Evolutionary conservation across 1,140 invertebrate genomes (phyloP).

Genomic region (Branchinecta lindahli): DNA sequence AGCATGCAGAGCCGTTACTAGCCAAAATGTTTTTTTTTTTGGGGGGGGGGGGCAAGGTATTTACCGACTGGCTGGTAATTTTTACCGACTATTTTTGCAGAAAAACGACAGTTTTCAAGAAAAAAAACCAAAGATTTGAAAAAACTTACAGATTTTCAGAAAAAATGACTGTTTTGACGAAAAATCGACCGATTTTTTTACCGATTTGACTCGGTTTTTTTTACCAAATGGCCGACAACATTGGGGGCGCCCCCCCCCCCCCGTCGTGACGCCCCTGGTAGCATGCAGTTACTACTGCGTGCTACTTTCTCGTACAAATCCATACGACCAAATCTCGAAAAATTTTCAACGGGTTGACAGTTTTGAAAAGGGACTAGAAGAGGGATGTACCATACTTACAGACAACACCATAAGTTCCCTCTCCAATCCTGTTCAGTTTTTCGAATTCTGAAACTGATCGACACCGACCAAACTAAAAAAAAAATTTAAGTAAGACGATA

Average conservation of each 20-base stretch:
- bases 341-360: background rate
- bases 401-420: constrained; percentile 95
- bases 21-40: too few relatives aligned
- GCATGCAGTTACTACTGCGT: background rate
- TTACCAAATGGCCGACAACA: background rate
- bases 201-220: background rate
- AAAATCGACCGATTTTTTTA: too few relatives aligned
- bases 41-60: too few relatives aligned
- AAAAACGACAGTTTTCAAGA: too few relatives aligned
- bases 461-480: constrained; percentile 66
- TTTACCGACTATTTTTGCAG: too few relatives aligned
- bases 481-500: constrained; percentile 22
- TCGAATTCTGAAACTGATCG: constrained; percentile 90
- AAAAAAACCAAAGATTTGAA: too few relatives aligned
- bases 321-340: background rate
- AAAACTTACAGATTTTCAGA: too few relatives aligned
- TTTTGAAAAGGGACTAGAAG: constrained; percentile 15
- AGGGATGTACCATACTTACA: constrained; percentile 47
- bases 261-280: background rate
- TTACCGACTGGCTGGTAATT: too few relatives aligned
- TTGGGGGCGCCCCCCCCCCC: background rate
- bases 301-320: background rate
- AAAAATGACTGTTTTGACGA: too few relatives aligned
- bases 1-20: too few relatives aligned
- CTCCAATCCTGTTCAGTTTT: constrained; percentile 87